These are phyloP conservation scores for Caenorhabditis zanzibari DNA, from an alignment of 2,888 invertebrate genomes.

Conservation along the genomic window DNA sequence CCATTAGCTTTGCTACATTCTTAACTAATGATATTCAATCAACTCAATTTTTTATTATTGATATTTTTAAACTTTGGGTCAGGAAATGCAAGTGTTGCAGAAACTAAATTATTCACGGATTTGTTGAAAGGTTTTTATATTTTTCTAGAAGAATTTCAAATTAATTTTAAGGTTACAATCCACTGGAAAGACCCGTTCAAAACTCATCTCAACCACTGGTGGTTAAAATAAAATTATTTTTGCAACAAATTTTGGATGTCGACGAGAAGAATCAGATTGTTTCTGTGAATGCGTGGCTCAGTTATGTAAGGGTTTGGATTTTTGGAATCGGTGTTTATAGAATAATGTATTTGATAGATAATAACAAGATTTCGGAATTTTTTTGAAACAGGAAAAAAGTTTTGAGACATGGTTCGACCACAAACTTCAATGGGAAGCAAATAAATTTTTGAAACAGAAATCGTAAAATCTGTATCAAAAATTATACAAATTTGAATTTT, in stretches of 20 bases:
- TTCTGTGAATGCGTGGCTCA: slow-evolving; percentile 79
- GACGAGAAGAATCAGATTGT: slow-evolving; percentile 82
- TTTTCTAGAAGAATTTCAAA: neutral
- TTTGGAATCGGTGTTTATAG: neutral
- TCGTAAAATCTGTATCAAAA: too few species aligned
- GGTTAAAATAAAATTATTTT: slow-evolving; percentile 84
- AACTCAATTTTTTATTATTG: neutral
- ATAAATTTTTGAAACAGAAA: too few species aligned
- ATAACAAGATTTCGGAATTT: neutral
- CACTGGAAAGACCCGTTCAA: slow-evolving; percentile 84
- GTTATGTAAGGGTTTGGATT: slow-evolving; percentile 71
- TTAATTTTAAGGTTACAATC: slow-evolving; percentile 82
- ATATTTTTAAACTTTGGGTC: neutral
- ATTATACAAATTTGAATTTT: too few species aligned
- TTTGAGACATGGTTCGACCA: slow-evolving; percentile 78
- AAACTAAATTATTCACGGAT: slow-evolving; percentile 69
- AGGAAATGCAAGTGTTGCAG: slow-evolving; percentile 47
- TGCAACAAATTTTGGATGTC: slow-evolving; percentile 85
- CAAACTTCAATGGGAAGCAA: slow-evolving; percentile 78
- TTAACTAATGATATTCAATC: slow-evolving; percentile 18
- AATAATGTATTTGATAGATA: neutral
- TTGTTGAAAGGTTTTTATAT: slow-evolving; percentile 64
- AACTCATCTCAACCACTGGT: slow-evolving; percentile 84
- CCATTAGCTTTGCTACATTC: slow-evolving; percentile 3
- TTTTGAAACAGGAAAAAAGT: neutral